These are phyloP conservation scores for Heliconius hewitsoni DNA, from an alignment of 1,140 invertebrate species.

Conservation along the genomic window DNA sequence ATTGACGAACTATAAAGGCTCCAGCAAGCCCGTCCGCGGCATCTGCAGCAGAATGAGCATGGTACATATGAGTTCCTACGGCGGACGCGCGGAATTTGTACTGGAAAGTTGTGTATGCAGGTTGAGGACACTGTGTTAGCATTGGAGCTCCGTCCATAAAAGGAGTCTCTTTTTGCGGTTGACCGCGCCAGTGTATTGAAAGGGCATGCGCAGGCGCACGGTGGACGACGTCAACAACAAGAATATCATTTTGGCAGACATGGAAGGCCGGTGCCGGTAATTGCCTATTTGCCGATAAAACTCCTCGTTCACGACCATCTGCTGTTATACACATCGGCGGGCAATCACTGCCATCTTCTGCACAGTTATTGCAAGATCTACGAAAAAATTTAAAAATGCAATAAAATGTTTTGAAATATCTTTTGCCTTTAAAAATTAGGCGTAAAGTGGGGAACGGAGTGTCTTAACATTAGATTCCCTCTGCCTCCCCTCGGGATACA, in stretches of 20 bases:
- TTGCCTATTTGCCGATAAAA: constrained; percentile 90
- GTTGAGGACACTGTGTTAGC: constrained; percentile 92
- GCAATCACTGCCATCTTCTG: constrained; percentile 83
- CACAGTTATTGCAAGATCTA: constrained; percentile 85
- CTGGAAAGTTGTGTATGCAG: constrained; percentile 90
- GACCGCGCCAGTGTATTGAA: constrained; percentile 92
- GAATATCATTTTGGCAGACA: constrained; percentile 92
- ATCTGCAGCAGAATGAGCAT: constrained; percentile 88
- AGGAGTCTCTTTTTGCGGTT: constrained; percentile 88
- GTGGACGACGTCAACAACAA: constrained; percentile 92
- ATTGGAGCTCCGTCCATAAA: constrained; percentile 93
- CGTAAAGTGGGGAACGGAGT: too few relatives aligned
- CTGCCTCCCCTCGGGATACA: too few relatives aligned
- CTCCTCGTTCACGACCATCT: constrained; percentile 86
- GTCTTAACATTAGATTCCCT: too few relatives aligned
- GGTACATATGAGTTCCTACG: constrained; percentile 89
- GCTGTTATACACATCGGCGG: constrained; percentile 85
- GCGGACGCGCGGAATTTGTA: constrained; percentile 89
- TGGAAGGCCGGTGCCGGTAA: constrained; percentile 92
- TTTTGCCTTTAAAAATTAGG: too few relatives aligned
- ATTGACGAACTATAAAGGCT: constrained; percentile 88
- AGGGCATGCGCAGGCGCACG: constrained; percentile 86
- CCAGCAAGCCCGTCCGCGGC: constrained; percentile 90
- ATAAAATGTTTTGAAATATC: neutral
- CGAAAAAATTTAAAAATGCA: constrained; percentile 13